A percentile compares a stretch with the other conserved stretches of the same genome.
These are phyloP conservation scores for Phoebastria nigripes DNA, from an alignment of 2,797 vertebrate genomes.

Conservation along the genomic window DNA sequence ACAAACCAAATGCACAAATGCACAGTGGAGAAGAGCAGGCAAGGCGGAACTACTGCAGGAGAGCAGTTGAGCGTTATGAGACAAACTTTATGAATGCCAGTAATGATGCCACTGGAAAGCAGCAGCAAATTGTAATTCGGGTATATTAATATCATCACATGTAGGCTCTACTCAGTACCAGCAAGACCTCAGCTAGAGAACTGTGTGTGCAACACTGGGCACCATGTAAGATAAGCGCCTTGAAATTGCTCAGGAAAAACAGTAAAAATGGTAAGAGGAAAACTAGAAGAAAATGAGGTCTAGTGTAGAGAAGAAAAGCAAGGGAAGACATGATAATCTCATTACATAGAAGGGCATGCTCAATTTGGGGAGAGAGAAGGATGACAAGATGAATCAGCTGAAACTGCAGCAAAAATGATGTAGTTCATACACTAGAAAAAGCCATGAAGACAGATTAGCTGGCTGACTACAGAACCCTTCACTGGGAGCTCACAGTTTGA, in stretches of 20 bases:
- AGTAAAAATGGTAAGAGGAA: neutral
- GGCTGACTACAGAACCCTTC: neutral
- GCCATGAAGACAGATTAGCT: neutral
- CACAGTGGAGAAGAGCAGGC: neutral
- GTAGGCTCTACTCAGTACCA: neutral
- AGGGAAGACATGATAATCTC: neutral
- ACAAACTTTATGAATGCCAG: neutral
- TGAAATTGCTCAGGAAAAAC: neutral
- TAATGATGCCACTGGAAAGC: neutral
- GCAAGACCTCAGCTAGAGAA: neutral
- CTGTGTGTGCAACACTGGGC: neutral
- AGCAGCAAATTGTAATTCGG: neutral
- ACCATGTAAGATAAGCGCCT: neutral
- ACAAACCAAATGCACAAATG: neutral
- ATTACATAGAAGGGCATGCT: neutral
- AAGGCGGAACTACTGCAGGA: neutral
- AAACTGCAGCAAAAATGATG: conserved; percentile 2
- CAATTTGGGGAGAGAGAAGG: neutral
- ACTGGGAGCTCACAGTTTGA: neutral
- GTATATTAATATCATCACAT: neutral
- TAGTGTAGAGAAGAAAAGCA: neutral
- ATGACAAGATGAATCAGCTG: neutral
- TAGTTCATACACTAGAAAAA: neutral
- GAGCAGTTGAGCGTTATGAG: neutral
- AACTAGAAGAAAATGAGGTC: neutral